phyloP scores from a whole-genome alignment of 2,888 invertebrate species.

The Hermodice carunculata region DNA sequence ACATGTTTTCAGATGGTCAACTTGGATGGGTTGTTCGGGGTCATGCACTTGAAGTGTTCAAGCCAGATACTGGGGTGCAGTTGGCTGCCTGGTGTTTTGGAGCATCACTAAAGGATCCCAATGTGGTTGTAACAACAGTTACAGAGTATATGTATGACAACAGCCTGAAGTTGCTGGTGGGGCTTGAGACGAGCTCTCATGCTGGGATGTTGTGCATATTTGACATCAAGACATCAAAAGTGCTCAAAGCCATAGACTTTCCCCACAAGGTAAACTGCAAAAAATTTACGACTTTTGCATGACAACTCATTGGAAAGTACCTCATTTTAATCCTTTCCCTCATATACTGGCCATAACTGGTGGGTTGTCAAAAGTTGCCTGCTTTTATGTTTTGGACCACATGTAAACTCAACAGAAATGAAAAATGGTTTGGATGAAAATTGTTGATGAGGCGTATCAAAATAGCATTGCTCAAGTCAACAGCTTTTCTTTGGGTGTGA shows the following conservation, averaged over 20 bases:
- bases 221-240: slow-evolving; percentile 78
- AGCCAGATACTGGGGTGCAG: slow-evolving; percentile 77
- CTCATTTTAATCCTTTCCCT: too few relatives aligned
- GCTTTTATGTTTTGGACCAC: too few relatives aligned
- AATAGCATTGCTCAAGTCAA: too few relatives aligned
- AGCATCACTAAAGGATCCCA: slow-evolving; percentile 48
- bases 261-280: slow-evolving; percentile 55
- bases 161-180: slow-evolving; percentile 76
- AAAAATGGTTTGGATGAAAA: too few relatives aligned
- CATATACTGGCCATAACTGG: too few relatives aligned
- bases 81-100: slow-evolving; percentile 83
- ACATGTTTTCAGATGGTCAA: slow-evolving; percentile 51
- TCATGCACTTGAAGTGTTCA: slow-evolving; percentile 79
- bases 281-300: too few relatives aligned
- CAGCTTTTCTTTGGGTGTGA: too few relatives aligned
- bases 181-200: slow-evolving; percentile 71
- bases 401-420: too few relatives aligned
- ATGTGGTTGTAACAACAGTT: slow-evolving; percentile 75
- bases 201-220: slow-evolving; percentile 81
- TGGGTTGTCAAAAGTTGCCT: too few relatives aligned
- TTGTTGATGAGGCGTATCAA: too few relatives aligned
- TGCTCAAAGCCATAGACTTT: slow-evolving; percentile 73
- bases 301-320: too few relatives aligned
- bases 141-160: slow-evolving; percentile 71
- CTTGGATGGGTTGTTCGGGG: slow-evolving; percentile 71